Base-by-base conservation (phyloP, 2,797 vertebrate species). In the Hapalemur alaotrensis region DNA sequence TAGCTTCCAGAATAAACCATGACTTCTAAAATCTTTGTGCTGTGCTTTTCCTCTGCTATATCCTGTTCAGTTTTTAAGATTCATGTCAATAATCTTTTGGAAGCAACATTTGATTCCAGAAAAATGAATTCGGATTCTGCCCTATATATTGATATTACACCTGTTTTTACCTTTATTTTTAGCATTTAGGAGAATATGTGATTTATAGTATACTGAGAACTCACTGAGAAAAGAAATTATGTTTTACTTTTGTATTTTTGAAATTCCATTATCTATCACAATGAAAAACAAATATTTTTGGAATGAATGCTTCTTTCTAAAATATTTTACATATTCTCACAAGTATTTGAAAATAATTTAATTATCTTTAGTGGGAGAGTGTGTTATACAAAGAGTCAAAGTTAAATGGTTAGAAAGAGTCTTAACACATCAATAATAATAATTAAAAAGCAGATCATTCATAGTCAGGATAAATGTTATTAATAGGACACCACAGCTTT, bases 401-500 rank as follows among this genome's bases (percentile, higher is more conserved):
- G 4, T 91, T 85, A 92, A 96, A 38, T 18, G 57, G 4, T 65
- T 70, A 78, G 17, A 93, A 95, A 96, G 22, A 80, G 54, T 35
- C 38, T 97, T 95, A 82, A 35, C 0, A 93, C 83, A 22, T 88
- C 67, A 93, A 54, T 83, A 67, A 88, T 91, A 93, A 70, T 97
- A 97, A 59, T 59, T 11, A 28, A 96, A 97, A 81, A 95, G 95
- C 59, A 98, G 28, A 88, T 41, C 67, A 97, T 57, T 97, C 93
- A 95, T 25, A 95, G 50, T 79, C 38, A 94, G 32, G 18, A 89
- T 93, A 95, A 95, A 83, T 96, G 85, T 88, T 98, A 92, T 86
- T 97, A 87, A 85, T 92, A 98, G 96, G 96, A 97, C 4, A 93
- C 59, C 92, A 95, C 35, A 83, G 52, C 83, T 97, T 97, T 95